These are phyloP conservation scores for Plagodis pulveraria DNA, from an alignment of 2,888 invertebrate species.

Conservation along the genomic window DNA sequence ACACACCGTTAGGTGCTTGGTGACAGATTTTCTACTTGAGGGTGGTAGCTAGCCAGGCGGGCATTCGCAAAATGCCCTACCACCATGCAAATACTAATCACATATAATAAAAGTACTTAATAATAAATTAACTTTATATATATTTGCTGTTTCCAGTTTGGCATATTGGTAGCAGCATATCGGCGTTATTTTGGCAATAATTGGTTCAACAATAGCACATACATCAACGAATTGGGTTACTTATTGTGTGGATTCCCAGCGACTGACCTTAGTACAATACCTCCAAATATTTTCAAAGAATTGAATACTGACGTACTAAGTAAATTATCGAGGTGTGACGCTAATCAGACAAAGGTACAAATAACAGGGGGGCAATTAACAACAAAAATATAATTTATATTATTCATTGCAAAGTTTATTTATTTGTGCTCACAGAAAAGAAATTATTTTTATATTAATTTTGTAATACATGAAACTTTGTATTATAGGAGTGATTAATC, in stretches of 20 bases:
- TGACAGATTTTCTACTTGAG: too few relatives aligned
- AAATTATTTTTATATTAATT: neutral
- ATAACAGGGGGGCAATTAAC: too few relatives aligned
- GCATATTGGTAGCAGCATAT: conserved; percentile 69
- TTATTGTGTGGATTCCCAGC: conserved; percentile 74
- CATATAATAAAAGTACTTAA: too few relatives aligned
- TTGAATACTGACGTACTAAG: conserved; percentile 58
- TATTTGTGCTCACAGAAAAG: neutral
- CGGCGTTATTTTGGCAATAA: conserved; percentile 66
- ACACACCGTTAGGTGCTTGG: too few relatives aligned
- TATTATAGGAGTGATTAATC: neutral
- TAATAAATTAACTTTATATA: too few relatives aligned
- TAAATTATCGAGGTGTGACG: conserved; percentile 60
- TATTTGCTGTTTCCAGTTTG: conserved; percentile 51
- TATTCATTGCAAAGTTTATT: neutral
- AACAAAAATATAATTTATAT: neutral
- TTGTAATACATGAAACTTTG: neutral
- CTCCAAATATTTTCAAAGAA: conserved; percentile 61
- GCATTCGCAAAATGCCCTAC: too few relatives aligned
- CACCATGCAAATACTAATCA: too few relatives aligned
- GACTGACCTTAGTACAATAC: conserved; percentile 60
- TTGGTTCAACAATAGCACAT: conserved; percentile 64
- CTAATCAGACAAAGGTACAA: conserved; percentile 63
- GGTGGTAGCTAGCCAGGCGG: too few relatives aligned
- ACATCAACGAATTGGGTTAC: conserved; percentile 70